Evolutionary conservation across 1,140 invertebrate species (phyloP), one percentile per base, ranked within the genome.

Genomic region (Fopius arisanus): DNA sequence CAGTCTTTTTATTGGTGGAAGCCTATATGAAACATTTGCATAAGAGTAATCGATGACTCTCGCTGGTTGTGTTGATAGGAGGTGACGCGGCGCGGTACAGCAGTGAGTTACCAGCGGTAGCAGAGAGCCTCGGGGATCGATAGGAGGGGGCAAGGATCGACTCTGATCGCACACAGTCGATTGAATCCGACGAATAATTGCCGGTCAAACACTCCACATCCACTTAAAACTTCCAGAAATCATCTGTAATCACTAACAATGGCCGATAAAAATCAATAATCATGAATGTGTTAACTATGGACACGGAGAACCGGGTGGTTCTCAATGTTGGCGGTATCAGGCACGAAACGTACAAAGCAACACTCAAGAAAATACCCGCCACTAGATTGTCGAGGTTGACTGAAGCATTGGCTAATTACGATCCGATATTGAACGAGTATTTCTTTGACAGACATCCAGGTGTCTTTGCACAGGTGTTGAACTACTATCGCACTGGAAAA

Each of bases 371-470:
- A 89, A 98, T 98, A 81, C 96, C 96, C 37, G 96, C 96, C 43
- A 98, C 97, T 3, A 88, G 97, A 75, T 89, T 97, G 69, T 97
- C 96, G 19, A 89, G 96, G 67, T 90, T 98, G 51, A 98, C 96
- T 6, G 96, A 97, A 86, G 94, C 94, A 29, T 88, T 98, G 72
- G 96, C 94, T 78, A 98, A 98, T 88, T 98, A 98, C 88, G 97
- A 98, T 89, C 96, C 96, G 7, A 94, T 98, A 78, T 90, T 98
- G 76, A 98, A 98, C 88, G 98, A 99, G 88, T 99, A 98, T 90
- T 99, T 99, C 92, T 99, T 99, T 88, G 98, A 99, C 89, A 89
- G 98, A 76, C 97, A 99, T 90, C 98, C 98, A 0, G 97, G 97
- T 3, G 97, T 99, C 75, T 99, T 99, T 88, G 97, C 96, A 59